phyloP scores from a whole-genome alignment of 2,797 vertebrate genomes.

The Poeciliopsis paucimaculata region DNA sequence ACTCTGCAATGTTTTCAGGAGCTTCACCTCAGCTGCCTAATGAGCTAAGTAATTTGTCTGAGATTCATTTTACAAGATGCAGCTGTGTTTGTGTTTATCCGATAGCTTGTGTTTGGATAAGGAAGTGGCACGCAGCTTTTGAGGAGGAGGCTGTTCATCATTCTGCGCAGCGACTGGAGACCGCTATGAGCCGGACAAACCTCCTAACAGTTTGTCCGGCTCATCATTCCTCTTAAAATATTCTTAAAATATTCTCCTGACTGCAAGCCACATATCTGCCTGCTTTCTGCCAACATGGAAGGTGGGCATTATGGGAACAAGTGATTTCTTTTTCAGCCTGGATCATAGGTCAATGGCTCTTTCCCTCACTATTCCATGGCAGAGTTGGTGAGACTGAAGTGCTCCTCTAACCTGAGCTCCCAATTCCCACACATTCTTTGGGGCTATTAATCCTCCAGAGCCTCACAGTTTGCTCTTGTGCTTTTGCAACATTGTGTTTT shows the following conservation, averaged over 20 bases:
- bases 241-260: conserved; percentile 43
- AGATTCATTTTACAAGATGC: conserved; percentile 62
- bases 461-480: conserved; percentile 74
- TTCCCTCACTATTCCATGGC: conserved; percentile 72
- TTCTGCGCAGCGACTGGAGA: conserved; percentile 62
- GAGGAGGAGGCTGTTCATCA: conserved; percentile 43
- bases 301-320: conserved; percentile 74
- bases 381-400: conserved; percentile 75
- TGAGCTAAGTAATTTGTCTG: conserved; percentile 70
- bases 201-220: conserved; percentile 23
- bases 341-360: conserved; percentile 81
- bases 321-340: conserved; percentile 76
- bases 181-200: conserved; percentile 56
- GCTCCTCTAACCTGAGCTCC: conserved; percentile 67
- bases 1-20: conserved; percentile 54
- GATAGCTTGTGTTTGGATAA: conserved; percentile 59
- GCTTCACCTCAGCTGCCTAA: conserved; percentile 69
- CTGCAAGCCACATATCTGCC: conserved; percentile 43
- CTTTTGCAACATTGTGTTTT: conserved; percentile 76
- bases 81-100: conserved; percentile 67
- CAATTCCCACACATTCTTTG: conserved; percentile 76
- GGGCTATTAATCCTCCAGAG: conserved; percentile 64
- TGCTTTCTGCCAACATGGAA: conserved; percentile 63
- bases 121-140: background rate
- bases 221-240: conserved; percentile 43